Conservation (phyloP, 2,113 vertebrate species). For the Pelobates fuscus region DNA sequence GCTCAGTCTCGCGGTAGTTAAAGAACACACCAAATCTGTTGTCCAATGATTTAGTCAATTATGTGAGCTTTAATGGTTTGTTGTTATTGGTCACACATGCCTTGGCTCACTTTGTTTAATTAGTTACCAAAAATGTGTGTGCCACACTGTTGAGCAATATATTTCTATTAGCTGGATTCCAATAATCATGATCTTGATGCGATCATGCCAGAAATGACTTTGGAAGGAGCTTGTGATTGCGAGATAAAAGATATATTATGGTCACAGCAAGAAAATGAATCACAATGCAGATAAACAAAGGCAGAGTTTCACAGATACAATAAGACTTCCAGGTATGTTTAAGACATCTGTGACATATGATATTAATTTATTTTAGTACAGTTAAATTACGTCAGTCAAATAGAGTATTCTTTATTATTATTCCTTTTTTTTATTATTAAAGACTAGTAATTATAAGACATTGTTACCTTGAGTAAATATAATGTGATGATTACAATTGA, state of each 20-base stretch:
- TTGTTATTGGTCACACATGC: constrained; percentile 50
- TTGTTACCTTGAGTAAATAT: too few species aligned
- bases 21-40: constrained; percentile 37
- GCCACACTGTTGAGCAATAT: constrained; percentile 33
- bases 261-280: not conserved
- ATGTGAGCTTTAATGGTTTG: constrained; percentile 44
- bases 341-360: not conserved
- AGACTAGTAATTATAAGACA: too few species aligned
- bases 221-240: not conserved
- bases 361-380: not conserved
- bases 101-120: constrained; percentile 48
- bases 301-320: not conserved
- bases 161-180: constrained; percentile 23
- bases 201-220: not conserved
- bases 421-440: too few species aligned
- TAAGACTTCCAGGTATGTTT: not conserved
- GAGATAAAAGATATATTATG: not conserved
- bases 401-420: too few species aligned
- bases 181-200: constrained; percentile 26
- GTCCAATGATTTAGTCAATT: constrained; percentile 39
- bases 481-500: too few species aligned
- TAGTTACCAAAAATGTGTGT: constrained; percentile 43
- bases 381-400: too few species aligned
- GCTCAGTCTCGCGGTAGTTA: constrained; percentile 30
- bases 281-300: too few species aligned